Base-by-base conservation (phyloP, 2,888 invertebrate genomes). In the Embidobia sp. region DNA sequence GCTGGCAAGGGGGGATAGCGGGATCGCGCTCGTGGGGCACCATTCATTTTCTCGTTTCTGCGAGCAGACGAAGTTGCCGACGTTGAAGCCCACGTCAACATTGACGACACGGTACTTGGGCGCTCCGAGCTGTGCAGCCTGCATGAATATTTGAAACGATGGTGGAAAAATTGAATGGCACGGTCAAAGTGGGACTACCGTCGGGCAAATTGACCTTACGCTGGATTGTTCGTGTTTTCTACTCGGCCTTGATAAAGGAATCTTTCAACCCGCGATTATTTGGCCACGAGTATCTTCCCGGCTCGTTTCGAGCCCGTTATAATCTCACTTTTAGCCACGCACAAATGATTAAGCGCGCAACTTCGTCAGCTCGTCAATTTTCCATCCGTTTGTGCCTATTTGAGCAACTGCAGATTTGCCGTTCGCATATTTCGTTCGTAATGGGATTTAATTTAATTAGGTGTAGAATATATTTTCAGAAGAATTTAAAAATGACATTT, bases 151-250 rank as follows among this genome's bases (percentile, higher is more conserved):
- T 73, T 57, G 49, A 73, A 73, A 57, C 26, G 48, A 33, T 4
- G 72, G 11, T n/a, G 40, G 31, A 72, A 61, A 72, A 73, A 64
- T 64, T 64, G 64, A 64, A 73, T 63, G 72, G 59, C 63, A 48
- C 26, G 61, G 51, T 29, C 72, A 73, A 57, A 64, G 73, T 49
- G 42, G n/a, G n/a, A n/a, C n/a, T n/a, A n/a, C n/a, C n/a, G n/a
- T n/a, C n/a, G n/a, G n/a, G 2, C 22, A 73, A 73, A 73, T 73
- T 57, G 73, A 73, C 73, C 64, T 73, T 57, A 73, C 37, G 40
- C 35, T 10, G 33, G 13, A 19, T 13, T 27, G 37, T 37, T 46
- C 67, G 18, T 11, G 26, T 44, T 48, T 37, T 46, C 55, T 18
- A 19, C 53, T 19, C 35, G 29, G 42, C 63, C 61, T 55, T 55